Percentiles rank a stretch among this genome's conserved stretches.
These are phyloP conservation scores for chimpanzee (Pan troglodytes) DNA, from an alignment of 2,113 vertebrate species.

Conservation along the genomic window NHGRI_mPanTro3-v2.1_pri NC_072404.2:48916001-48916500, in stretches of 20 bases:
- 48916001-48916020: background rate
- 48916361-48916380: background rate
- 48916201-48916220: background rate
- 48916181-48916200: background rate
- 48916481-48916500: slow-evolving; percentile 31
- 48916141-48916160: background rate
- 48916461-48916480: background rate
- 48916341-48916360: background rate
- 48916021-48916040: background rate
- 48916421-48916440: slow-evolving; percentile 45
- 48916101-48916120: background rate
- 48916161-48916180: background rate
- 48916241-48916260: background rate
- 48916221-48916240: background rate
- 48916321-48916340: background rate
- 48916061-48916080: background rate
- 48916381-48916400: slow-evolving; percentile 27
- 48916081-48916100: background rate
- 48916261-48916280: background rate
- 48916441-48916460: slow-evolving; percentile 26
- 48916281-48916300: background rate
- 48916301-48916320: background rate
- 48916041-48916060: background rate
- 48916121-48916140: background rate
- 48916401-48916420: background rate